Evolutionary conservation across 1,140 invertebrate genomes (phyloP).

Genomic region (Bombus soroeensis): DNA sequence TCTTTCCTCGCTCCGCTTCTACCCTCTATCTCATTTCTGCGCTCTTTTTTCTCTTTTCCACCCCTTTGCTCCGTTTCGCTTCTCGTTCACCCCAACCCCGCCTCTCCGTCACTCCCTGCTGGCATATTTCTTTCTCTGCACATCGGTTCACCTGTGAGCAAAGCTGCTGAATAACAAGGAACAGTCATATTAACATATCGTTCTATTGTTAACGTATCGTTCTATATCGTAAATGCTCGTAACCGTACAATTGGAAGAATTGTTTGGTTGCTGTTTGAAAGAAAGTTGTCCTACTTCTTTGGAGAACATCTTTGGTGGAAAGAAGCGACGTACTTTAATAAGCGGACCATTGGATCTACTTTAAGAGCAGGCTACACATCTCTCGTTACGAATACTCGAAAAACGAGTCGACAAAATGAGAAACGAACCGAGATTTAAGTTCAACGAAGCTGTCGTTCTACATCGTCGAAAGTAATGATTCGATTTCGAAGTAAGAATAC

Average conservation of each 20-base stretch:
- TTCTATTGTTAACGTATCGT: no score
- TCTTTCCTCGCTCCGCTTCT: conserved; percentile 10
- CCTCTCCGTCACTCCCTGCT: conserved; percentile 7
- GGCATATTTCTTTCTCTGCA: conserved; percentile 29
- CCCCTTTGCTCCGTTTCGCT: neutral
- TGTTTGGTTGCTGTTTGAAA: neutral
- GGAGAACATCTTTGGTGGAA: neutral
- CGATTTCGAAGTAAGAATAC: neutral
- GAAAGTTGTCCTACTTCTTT: neutral
- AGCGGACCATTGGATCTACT: neutral
- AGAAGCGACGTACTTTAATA: neutral
- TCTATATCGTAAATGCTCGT: no score
- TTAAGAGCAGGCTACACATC: neutral
- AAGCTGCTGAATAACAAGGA: conserved; percentile 34
- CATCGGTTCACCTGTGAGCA: conserved; percentile 44
- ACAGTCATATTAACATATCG: conserved; percentile 31
- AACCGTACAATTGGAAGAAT: no score
- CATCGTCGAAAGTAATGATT: neutral
- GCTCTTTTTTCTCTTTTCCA: conserved; percentile 46
- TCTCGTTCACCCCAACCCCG: neutral
- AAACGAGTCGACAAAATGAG: neutral
- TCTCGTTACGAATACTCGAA: neutral
- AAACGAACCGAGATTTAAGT: neutral
- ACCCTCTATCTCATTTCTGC: conserved; percentile 39
- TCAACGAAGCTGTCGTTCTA: neutral